Evolutionary conservation across 2,113 vertebrate species (phyloP), one percentile per base, ranked within the genome.

Genomic region (Atrichornis clamosus): DNA sequence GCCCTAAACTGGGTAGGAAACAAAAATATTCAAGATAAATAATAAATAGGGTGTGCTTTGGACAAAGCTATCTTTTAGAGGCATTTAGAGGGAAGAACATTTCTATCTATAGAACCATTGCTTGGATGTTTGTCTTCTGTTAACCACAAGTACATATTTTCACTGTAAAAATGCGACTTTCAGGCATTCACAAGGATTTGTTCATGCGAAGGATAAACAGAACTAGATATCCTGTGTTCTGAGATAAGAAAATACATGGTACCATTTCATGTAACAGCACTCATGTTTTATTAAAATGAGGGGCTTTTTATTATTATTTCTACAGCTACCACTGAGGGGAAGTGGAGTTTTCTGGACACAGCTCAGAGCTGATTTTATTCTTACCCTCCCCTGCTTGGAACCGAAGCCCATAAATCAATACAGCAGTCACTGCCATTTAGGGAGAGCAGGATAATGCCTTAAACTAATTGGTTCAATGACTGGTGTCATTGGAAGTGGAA

Each of bases 11-110:
- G 68, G 32, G 32, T 92, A 70, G 47, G 95, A 96, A 94, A 84
- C 24, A 94, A 95, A 97, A 95, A 79, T 62, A 92, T 28, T 18
- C 78, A 89, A 95, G 97, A 96, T 80, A 94, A 97, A 92, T 85
- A 97, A 87, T 88, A 94, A 96, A 96, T 82, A 92, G 20, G 68
- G n/a, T 74, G 67, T 82, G 59, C 79, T 93, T 93, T 85, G 62
- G 39, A 86, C 60, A 95, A 97, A 93, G n/a, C 47, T 78, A 47
- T 91, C 68, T 70, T 90, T 90, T 47, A 91, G 85, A 91, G 85
- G 17, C 65, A 90, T 69, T 77, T 19, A 33, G 63, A 69, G 33
- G 67, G 93, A 82, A 88, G 86, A 94, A 89, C 49, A 67, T 94
- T 97, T 93, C 73, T 95, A 88, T 82, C 60, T 64, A 90, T 91